Percentiles rank a stretch among this genome's conserved stretches.
Conservation (phyloP, 2,113 vertebrate species). For the Calidris pygmaea region DNA sequence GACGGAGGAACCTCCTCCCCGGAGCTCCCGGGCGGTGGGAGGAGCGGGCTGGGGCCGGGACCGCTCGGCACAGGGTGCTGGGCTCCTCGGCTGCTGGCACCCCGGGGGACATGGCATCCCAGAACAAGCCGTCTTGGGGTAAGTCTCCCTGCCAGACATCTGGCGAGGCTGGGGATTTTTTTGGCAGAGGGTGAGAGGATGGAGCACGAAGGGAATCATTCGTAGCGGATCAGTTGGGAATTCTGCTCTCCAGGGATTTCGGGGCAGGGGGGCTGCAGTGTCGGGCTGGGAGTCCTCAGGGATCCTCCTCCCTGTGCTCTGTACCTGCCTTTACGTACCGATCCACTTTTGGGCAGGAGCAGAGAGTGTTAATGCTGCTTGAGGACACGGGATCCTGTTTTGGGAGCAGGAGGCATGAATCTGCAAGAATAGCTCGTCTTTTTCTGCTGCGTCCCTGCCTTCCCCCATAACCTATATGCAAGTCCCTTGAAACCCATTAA, state of each 20-base stretch:
- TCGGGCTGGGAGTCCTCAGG: not conserved
- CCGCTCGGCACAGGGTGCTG: not conserved
- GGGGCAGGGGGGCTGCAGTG: not conserved
- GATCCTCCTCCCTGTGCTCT: rapidly evolving
- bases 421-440: not conserved
- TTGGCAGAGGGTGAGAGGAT: not conserved
- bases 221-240: rapidly evolving
- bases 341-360: not conserved
- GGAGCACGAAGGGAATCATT: rapidly evolving
- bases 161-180: not conserved
- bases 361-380: not conserved
- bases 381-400: not conserved
- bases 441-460: not conserved
- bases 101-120: not conserved
- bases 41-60: not conserved
- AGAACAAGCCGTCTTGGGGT: not conserved
- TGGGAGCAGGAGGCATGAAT: not conserved
- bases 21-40: not conserved
- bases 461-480: rapidly evolving
- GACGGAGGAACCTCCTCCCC: not conserved
- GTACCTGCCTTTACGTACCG: rapidly evolving
- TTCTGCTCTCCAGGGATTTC: not conserved
- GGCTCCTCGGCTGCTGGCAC: not conserved
- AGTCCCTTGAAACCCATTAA: not conserved
- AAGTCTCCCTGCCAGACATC: not conserved